Evolutionary conservation across 2,888 invertebrate species (phyloP).

Genomic region (Eledona agricola): DNA sequence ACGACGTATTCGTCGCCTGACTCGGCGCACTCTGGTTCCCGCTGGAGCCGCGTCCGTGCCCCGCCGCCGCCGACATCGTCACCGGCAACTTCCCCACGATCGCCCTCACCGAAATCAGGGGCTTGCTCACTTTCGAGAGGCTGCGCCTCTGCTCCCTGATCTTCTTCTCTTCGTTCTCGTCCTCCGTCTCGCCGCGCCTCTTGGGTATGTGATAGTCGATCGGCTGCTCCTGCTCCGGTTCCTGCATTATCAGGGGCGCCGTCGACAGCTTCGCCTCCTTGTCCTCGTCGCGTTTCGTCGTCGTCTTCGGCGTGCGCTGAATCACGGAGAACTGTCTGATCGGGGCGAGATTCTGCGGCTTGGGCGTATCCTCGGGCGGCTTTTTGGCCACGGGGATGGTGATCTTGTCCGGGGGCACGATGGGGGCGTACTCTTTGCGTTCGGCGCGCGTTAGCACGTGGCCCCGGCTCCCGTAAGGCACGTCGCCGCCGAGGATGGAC

Average conservation of each 20-base stretch:
- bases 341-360: constrained; percentile 56
- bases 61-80: constrained; percentile 78
- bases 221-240: constrained; percentile 73
- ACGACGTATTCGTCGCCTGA: constrained; percentile 53
- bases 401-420: constrained; percentile 68
- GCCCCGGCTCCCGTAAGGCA: constrained; percentile 82
- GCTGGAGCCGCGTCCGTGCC: constrained; percentile 76
- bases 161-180: constrained; percentile 75
- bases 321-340: constrained; percentile 59
- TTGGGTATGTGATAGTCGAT: constrained; percentile 90
- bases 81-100: constrained; percentile 69
- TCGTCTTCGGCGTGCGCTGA: constrained; percentile 67
- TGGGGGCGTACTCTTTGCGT: constrained; percentile 78
- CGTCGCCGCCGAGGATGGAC: constrained; percentile 81
- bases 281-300: constrained; percentile 61
- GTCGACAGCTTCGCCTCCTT: constrained; percentile 52
- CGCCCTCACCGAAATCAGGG: constrained; percentile 67
- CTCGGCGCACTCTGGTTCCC: constrained; percentile 61
- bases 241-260: constrained; percentile 41
- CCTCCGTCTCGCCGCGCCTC: constrained; percentile 74
- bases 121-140: constrained; percentile 73
- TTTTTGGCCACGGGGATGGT: constrained; percentile 67
- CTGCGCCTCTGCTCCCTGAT: constrained; percentile 71
- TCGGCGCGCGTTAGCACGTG: constrained; percentile 84
- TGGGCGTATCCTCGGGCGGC: constrained; percentile 65